Conservation (phyloP, 2,797 vertebrate species). For the Nasua narica region DNA sequence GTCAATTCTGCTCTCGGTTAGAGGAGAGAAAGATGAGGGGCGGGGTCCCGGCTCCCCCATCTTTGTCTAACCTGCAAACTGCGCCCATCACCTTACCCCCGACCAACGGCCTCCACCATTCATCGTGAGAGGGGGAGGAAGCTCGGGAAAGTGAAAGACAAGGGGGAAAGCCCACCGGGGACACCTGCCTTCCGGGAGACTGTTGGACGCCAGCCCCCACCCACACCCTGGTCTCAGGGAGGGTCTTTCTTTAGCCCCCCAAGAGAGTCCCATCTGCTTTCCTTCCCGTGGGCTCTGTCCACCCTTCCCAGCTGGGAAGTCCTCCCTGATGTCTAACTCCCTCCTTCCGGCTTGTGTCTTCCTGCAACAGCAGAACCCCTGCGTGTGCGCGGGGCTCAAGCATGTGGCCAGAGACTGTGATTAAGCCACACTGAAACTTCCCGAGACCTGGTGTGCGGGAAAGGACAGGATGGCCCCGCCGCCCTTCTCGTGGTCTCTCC, state of each 20-base stretch:
- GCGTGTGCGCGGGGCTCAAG: background rate
- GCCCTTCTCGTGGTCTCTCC: background rate
- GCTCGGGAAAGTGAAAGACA: background rate
- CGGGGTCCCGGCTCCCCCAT: background rate
- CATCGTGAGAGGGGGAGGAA: background rate
- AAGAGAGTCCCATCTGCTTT: conserved; percentile 14
- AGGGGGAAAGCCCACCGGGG: background rate
- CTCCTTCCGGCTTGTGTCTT: background rate
- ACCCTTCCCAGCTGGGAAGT: background rate
- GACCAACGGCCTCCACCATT: background rate
- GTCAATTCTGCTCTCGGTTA: conserved; percentile 8
- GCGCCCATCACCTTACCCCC: background rate
- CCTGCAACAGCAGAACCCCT: background rate
- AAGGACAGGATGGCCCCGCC: background rate
- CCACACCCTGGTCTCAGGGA: background rate
- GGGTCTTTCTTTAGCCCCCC: background rate
- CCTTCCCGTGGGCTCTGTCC: background rate
- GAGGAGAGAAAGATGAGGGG: background rate
- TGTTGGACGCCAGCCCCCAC: background rate
- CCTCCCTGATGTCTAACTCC: conserved; percentile 7
- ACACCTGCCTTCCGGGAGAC: background rate
- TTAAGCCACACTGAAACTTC: background rate
- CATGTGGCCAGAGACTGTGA: background rate
- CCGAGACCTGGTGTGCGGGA: background rate
- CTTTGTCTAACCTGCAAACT: background rate